Conservation (phyloP, 2,888 invertebrate genomes). For the Pandemis cinnamomeana region DNA sequence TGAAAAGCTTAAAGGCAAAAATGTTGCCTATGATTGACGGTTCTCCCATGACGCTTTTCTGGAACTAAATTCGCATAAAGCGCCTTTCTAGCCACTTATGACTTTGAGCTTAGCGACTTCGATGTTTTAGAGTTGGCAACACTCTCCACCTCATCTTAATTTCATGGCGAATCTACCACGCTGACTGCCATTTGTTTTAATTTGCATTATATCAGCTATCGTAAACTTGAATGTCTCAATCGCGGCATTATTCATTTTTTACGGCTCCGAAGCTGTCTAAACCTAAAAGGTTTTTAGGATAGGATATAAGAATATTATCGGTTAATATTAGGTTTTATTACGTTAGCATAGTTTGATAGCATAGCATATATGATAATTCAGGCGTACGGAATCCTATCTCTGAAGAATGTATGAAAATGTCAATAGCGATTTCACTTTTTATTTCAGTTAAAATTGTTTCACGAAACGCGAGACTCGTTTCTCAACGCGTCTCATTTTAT, state of each 20-base stretch:
- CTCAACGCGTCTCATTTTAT: neutral
- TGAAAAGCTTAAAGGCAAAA: no score
- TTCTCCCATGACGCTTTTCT: no score
- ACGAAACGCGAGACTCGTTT: neutral
- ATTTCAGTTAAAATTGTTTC: neutral
- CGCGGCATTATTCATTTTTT: neutral
- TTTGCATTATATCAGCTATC: constrained; percentile 3
- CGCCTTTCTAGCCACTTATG: no score
- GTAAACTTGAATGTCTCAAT: neutral
- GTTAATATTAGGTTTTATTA: neutral
- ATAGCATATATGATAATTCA: neutral
- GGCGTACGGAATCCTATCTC: neutral
- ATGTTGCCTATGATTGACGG: no score
- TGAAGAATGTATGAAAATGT: neutral
- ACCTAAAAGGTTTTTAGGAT: neutral
- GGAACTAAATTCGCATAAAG: no score
- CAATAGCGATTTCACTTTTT: neutral
- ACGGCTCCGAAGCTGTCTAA: neutral
- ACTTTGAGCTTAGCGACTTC: no score
- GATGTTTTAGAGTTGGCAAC: no score
- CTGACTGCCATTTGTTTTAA: constrained; percentile 2
- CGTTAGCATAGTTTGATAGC: neutral
- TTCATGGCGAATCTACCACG: constrained; percentile 8
- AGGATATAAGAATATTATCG: neutral
- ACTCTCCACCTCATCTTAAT: constrained; percentile 29